Conservation (phyloP, 2,113 vertebrate genomes). For the Columbina picui region DNA sequence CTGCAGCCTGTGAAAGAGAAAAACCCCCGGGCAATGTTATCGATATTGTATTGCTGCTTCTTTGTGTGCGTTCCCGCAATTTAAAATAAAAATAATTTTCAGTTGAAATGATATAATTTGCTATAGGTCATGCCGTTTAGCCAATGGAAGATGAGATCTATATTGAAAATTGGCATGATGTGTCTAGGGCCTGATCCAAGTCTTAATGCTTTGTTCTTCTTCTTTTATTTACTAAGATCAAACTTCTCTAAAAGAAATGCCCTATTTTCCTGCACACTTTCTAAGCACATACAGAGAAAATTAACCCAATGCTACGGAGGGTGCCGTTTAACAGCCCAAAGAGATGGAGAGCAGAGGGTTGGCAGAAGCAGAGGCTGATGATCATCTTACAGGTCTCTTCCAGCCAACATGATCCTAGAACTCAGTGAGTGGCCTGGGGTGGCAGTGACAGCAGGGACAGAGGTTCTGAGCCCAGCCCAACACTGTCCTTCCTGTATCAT, state of each 20-base stretch:
- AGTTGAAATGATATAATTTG: background rate
- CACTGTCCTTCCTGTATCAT: too few species aligned
- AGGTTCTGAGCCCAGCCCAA: background rate
- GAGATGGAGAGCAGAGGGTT: background rate
- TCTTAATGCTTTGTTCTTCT: background rate
- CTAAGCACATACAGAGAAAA: background rate
- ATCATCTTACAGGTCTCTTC: too few species aligned
- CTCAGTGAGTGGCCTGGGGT: background rate
- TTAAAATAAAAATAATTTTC: slow-evolving; percentile 13
- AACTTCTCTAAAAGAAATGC: background rate
- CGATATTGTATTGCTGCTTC: background rate
- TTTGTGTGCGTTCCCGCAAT: background rate
- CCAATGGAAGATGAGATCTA: background rate
- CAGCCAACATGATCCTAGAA: too few species aligned
- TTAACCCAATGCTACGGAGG: background rate
- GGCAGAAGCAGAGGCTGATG: background rate
- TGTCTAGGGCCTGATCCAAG: background rate
- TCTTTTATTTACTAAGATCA: background rate
- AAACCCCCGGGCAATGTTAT: background rate
- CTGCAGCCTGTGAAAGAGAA: background rate
- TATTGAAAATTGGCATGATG: background rate
- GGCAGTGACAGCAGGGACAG: background rate
- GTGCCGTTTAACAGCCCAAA: background rate
- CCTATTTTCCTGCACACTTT: background rate
- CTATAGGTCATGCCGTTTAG: background rate